Base-by-base conservation (phyloP, 2,797 vertebrate genomes). In the Carapus acus region DNA sequence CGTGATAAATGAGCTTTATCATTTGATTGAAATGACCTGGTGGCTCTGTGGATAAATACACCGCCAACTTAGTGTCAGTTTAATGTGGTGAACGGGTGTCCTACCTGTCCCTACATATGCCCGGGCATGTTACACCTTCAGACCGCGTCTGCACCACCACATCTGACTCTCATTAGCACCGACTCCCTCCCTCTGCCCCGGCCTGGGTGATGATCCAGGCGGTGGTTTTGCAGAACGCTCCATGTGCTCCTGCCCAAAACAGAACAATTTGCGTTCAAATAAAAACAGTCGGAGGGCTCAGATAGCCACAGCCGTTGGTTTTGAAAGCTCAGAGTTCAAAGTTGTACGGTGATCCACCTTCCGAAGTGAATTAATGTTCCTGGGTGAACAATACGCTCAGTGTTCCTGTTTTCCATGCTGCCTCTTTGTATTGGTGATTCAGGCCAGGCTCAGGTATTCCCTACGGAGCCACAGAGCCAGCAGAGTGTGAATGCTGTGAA, bases 361-460 rank as follows among this genome's bases (percentile, higher is more conserved):
- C 36, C 42, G 53, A 67, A 58, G 65, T 65, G 63, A 67, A 65
- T 58, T 8, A 23, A 40, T 44, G 38, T 54, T 62, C 67, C 40
- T 43, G 43, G 13, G 12, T 49, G 22, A 72, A 82, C 77, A 85
- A 80, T 76, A 43, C 47, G 1, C 21, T 62, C 63, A 72, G 60
- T 82, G 74, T 84, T 79, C 67, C 24, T 14, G 19, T 57, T 80
- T 80, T 65, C 40, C 46, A n/a, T 20, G 12, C 53, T 58, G 23
- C 39, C 45, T 58, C 66, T 76, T 73, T 75, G 73, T 81, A 57
- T 48, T 29, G 53, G 49, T 57, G 58, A 73, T 73, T 65, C 41
- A 60, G 73, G 54, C 58, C 49, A 47, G 58, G 55, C 70, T 83
- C 65, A 75, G 80, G 67, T 73, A 73, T 72, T 80, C 69, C 75